These are phyloP conservation scores for Sebastiscus albofasciatus DNA, from an alignment of 2,797 vertebrate species.

Conservation along the genomic window DNA sequence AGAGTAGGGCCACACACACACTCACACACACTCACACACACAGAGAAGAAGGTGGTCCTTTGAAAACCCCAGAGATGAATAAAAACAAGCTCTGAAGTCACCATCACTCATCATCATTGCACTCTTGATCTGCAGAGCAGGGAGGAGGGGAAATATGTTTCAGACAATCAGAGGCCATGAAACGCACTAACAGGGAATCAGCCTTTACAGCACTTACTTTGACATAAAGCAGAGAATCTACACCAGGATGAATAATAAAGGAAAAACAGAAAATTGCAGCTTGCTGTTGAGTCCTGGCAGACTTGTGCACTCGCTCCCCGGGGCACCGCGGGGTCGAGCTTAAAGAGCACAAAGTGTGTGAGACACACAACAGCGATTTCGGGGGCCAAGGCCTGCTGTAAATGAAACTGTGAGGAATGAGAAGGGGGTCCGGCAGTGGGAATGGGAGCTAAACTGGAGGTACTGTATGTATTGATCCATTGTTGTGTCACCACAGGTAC, in stretches of 20 bases:
- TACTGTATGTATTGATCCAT: constrained; percentile 35
- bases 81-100: constrained; percentile 73
- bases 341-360: constrained; percentile 57
- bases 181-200: constrained; percentile 61
- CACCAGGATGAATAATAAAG: constrained; percentile 55
- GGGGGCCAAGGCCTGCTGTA: constrained; percentile 30
- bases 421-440: constrained; percentile 4
- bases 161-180: constrained; percentile 71
- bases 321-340: constrained; percentile 37
- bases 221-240: constrained; percentile 70
- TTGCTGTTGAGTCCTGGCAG: constrained; percentile 51
- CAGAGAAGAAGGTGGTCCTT: constrained; percentile 62
- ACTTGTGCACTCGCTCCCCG: constrained; percentile 30
- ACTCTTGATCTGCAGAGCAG: constrained; percentile 67
- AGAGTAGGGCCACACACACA: constrained; percentile 31
- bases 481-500: constrained; percentile 80
- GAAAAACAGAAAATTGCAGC: constrained; percentile 45
- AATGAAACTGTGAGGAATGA: constrained; percentile 29
- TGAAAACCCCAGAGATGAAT: constrained; percentile 74
- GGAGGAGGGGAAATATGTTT: constrained; percentile 64
- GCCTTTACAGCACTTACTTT: constrained; percentile 62
- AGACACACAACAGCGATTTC: constrained; percentile 64
- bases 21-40: constrained; percentile 8
- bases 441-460: constrained; percentile 8
- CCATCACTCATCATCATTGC: constrained; percentile 77